phyloP scores from a whole-genome alignment of 1,140 invertebrate genomes.

The Pogonus chalceus region DNA sequence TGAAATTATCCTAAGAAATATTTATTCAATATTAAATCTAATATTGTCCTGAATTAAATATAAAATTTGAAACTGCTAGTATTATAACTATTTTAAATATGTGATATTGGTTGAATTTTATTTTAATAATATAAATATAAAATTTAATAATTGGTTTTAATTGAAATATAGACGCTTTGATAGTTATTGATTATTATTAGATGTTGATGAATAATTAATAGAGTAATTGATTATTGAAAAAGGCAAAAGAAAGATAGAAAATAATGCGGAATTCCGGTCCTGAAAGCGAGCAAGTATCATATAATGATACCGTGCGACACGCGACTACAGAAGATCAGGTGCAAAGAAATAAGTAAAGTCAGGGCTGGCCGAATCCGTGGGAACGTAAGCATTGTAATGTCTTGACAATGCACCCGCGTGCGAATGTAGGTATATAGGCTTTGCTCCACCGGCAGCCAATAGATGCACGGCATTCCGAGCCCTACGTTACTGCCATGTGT shows the following conservation, averaged over 20 bases:
- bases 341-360: not conserved
- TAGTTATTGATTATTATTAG: not conserved
- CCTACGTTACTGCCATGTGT: not conserved
- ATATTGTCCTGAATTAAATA: no score
- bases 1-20: not conserved
- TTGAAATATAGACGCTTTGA: no score
- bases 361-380: not conserved
- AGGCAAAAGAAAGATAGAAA: not conserved
- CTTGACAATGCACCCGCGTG: not conserved
- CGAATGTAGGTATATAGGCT: slow-evolving; percentile 4
- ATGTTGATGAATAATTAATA: not conserved
- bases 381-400: not conserved
- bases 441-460: not conserved
- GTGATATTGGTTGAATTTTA: no score
- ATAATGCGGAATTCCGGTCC: not conserved
- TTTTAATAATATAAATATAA: no score
- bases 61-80: no score
- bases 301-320: not conserved
- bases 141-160: no score
- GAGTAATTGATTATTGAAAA: not conserved
- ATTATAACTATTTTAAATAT: no score
- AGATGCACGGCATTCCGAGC: not conserved
- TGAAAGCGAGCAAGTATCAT: not conserved
- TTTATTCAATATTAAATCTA: not conserved
- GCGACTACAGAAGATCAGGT: not conserved